Conservation (phyloP, 2,113 vertebrate species). For the Lophius piscatorius region DNA sequence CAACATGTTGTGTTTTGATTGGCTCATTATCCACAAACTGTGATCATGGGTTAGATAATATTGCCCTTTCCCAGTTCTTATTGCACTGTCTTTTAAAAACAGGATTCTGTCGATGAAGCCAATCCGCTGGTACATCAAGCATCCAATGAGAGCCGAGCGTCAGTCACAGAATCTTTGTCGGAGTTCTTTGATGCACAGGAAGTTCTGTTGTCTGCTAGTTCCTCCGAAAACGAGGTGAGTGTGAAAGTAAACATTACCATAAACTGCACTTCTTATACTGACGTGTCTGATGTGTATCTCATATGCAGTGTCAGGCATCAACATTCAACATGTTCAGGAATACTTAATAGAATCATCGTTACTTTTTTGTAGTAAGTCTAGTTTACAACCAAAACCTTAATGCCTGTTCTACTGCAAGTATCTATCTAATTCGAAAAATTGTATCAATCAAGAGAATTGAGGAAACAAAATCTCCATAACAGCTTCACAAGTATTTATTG, state of each 20-base stretch:
- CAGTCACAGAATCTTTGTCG: constrained; percentile 91
- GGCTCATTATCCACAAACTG: neutral
- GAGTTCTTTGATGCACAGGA: constrained; percentile 99
- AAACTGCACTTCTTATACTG: neutral
- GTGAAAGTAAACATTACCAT: neutral
- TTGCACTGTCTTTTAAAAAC: constrained; percentile 76
- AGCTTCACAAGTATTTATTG: no score
- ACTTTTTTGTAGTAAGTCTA: constrained; percentile 6
- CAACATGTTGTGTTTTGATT: no score
- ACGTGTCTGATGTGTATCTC: no score
- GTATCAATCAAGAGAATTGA: no score
- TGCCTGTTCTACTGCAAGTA: no score
- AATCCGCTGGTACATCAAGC: constrained; percentile 89
- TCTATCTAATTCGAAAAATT: no score
- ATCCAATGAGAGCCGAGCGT: constrained; percentile 93
- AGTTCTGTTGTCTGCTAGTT: constrained; percentile 93
- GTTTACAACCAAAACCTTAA: neutral
- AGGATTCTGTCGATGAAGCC: constrained; percentile 83
- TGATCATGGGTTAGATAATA: no score
- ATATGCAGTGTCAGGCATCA: no score
- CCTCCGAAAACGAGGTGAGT: constrained; percentile 96
- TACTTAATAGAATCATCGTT: constrained; percentile 2
- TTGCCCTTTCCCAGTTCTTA: constrained; percentile 34
- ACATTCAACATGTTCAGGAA: no score
- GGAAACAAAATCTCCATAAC: no score